A percentile compares a stretch with the other conserved stretches of the same genome.
These are phyloP conservation scores for Xenopus borealis DNA, from an alignment of 2,113 vertebrate species.

Conservation along the genomic window DNA sequence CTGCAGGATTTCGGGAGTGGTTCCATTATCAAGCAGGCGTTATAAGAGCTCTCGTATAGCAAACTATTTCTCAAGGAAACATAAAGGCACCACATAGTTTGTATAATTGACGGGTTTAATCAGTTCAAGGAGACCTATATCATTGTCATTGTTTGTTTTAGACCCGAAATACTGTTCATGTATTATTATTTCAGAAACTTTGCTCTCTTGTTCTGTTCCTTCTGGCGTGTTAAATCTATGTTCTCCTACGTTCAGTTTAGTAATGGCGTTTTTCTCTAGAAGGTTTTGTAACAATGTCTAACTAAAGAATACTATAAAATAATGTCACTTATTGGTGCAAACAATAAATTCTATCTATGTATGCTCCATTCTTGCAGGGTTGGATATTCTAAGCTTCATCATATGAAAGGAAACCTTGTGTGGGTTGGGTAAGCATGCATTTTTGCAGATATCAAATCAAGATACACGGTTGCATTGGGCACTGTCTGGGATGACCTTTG, in stretches of 20 bases:
- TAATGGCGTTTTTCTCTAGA: too few species aligned
- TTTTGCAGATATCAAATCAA: too few species aligned
- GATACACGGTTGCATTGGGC: too few species aligned
- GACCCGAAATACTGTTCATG: slow-evolving; percentile 66
- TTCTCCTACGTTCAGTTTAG: slow-evolving; percentile 66
- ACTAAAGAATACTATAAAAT: too few species aligned
- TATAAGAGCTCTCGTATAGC: slow-evolving; percentile 56
- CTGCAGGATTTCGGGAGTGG: slow-evolving; percentile 68
- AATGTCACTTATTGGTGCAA: too few species aligned
- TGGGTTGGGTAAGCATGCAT: too few species aligned
- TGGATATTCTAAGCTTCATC: too few species aligned
- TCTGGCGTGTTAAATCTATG: slow-evolving; percentile 56
- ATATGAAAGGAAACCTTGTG: too few species aligned
- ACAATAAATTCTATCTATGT: too few species aligned
- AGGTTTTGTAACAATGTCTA: too few species aligned
- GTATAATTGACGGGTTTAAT: slow-evolving; percentile 60
- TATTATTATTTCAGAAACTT: slow-evolving; percentile 56
- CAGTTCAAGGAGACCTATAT: slow-evolving; percentile 79
- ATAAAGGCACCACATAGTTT: slow-evolving; percentile 69
- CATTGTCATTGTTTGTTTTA: slow-evolving; percentile 55
- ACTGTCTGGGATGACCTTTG: too few species aligned
- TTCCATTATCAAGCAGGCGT: slow-evolving; percentile 66
- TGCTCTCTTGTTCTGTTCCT: slow-evolving; percentile 69
- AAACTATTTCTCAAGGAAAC: slow-evolving; percentile 73
- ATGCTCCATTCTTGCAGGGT: too few species aligned